Base-by-base conservation (phyloP, 2,888 invertebrate genomes). In the Lasioglossum marginatum region DNA sequence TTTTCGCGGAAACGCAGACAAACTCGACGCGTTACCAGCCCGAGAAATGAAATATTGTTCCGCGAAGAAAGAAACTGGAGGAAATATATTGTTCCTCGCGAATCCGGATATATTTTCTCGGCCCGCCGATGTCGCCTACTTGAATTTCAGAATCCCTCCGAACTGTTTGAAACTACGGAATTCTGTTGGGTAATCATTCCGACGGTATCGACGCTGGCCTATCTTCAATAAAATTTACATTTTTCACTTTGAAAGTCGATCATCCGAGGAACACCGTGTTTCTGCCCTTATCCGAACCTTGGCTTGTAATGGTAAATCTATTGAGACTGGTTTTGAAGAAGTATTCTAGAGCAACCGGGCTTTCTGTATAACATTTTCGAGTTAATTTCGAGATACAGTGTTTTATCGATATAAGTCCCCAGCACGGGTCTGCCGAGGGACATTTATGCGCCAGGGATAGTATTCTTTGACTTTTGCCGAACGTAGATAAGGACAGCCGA, bases 1-100 rank as follows among this genome's bases (percentile, higher is more conserved):
- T 82, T 75, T 34, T 75, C 75, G 40, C n/a, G 23, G 23, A n/a
- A 40, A 19, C 70, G 27, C 31, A 16, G 40, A 63, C 45, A 73
- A 57, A 79, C 70, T 8, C 52, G 52, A 57, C 75, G 71, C 71
- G 82, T 12, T 37, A 60, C 72, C 34, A 76, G 12, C 31, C 43
- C 19, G 77, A 45, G 70, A 75, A 63, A 75, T 74, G 82, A 85
- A 84, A 85, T 84, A 83, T 72, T 72, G 40, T 76, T 83, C 63
- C 27, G 43, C 48, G 76, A 76, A 82, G 83, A 82, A 76, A 83
- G 52, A 57, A 71, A 63, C 3, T 16, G 5, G 16, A 3, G 52
- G 19, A 8, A 63, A 72, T 71, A 63, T 76, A 76, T 82, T 83
- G 83, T 82, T 83, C 76, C 19, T 27, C 40, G 19, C 60, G 27